Evolutionary conservation across 2,113 vertebrate genomes (phyloP).

Genomic region (Nibea albiflora): DNA sequence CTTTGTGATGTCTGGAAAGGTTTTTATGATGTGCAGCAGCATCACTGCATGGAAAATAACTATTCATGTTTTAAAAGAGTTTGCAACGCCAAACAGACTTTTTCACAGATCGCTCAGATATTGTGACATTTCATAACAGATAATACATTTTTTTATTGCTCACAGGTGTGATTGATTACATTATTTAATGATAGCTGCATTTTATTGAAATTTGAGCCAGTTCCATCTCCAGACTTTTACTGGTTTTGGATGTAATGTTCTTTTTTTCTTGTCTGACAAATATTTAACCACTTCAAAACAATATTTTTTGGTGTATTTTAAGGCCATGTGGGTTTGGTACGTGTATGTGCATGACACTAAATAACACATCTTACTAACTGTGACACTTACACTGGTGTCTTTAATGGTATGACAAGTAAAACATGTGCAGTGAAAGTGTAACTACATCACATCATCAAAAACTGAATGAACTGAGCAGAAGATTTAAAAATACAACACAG

Average conservation of each 20-base stretch:
- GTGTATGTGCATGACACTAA: background rate
- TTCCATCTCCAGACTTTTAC: background rate
- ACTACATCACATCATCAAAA: conserved; percentile 10
- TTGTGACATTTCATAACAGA: background rate
- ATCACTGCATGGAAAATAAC: background rate
- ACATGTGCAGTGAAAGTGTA: background rate
- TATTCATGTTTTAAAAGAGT: background rate
- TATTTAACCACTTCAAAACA: background rate
- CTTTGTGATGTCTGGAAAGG: no score
- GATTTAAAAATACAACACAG: background rate
- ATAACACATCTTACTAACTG: background rate
- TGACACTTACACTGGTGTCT: no score
- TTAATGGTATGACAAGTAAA: background rate
- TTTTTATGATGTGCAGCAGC: background rate
- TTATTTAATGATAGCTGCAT: background rate
- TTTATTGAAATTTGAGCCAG: background rate
- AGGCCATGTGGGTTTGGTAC: background rate
- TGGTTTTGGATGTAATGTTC: background rate
- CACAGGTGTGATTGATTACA: background rate
- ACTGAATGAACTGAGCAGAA: conserved; percentile 12
- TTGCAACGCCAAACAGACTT: background rate
- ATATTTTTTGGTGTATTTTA: background rate
- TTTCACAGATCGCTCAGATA: background rate
- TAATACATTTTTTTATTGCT: background rate
- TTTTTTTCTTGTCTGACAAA: background rate